Base-by-base conservation (phyloP, 92 coral and sea anemone genomes). In the Phymanthus crucifer region DNA sequence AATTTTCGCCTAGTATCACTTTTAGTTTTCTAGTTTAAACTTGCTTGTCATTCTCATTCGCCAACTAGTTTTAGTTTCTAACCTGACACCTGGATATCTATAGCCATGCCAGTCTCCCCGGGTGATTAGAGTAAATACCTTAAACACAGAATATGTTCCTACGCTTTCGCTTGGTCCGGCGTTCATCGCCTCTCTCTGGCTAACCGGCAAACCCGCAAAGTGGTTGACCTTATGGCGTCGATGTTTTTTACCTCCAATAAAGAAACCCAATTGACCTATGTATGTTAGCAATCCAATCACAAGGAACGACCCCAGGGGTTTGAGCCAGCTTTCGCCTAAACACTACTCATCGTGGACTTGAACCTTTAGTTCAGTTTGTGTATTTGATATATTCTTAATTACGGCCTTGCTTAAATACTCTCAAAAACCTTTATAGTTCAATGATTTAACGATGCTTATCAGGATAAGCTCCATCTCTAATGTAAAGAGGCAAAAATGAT, bases 361-460 rank as follows among this genome's bases (percentile, higher is more conserved):
- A 61, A 33, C 68, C 12, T 61, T 61, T 61, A 26, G 14, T 13
- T 5, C 32, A 61, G 33, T 61, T 61, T 27, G 68, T 61, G 34
- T 27, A 61, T 61, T 61, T 61, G 68, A 61, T 61, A 61, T 61
- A 61, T 61, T 61, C 34, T 61, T 29, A 27, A 61, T 24, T 61
- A 27, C 68, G 34, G 32, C 33, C n/a, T 61, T 24, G 68, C 68
- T 61, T 61, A 61, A 61, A 61, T 61, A 61, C 68, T 27, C 68
- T 61, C 68, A 61, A 61, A 61, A 61, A 61, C 68, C 68, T 61
- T 61, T 61, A 61, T 61, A 61, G 32, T 29, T 61, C 33, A 61
- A 61, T 34, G 16, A 61, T 61, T 61, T 61, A 61, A 11, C 68
- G 33, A 27, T 29, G 68, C 33, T 61, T 61, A 61, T 61, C 36